These are phyloP conservation scores for Botia almorhae DNA, from an alignment of 2,797 vertebrate genomes.

Conservation along the genomic window DNA sequence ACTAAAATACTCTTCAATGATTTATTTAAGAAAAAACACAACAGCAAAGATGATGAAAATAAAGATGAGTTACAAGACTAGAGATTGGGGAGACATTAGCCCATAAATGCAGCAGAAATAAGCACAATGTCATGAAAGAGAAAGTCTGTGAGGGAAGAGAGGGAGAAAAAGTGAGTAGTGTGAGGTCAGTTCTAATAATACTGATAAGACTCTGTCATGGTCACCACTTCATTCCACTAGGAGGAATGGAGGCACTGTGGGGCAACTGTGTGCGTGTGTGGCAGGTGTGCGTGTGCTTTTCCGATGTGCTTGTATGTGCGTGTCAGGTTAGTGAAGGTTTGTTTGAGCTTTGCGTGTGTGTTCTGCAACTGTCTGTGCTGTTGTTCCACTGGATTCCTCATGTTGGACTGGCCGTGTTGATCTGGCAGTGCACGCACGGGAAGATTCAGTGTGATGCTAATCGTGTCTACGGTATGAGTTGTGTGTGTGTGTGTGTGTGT, in stretches of 20 bases:
- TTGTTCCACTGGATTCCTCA: slow-evolving; percentile 50
- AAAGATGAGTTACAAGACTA: not conserved
- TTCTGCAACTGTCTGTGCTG: slow-evolving; percentile 39
- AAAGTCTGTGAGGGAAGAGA: not conserved
- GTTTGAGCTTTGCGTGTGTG: slow-evolving; percentile 34
- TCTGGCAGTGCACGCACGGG: slow-evolving; percentile 47
- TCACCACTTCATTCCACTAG: slow-evolving; percentile 36
- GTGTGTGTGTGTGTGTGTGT: slow-evolving; percentile 28
- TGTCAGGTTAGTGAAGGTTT: slow-evolving; percentile 47
- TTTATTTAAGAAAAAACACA: slow-evolving; percentile 4
- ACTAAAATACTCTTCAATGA: slow-evolving; percentile 6
- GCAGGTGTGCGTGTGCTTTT: slow-evolving; percentile 47
- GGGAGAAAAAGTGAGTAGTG: slow-evolving; percentile 17
- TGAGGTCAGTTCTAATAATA: slow-evolving; percentile 62
- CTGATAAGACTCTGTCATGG: slow-evolving; percentile 55
- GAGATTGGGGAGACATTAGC: not conserved
- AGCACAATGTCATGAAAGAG: not conserved
- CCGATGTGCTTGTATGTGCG: slow-evolving; percentile 41
- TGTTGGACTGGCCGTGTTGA: slow-evolving; percentile 41
- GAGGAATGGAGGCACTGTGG: slow-evolving; percentile 50
- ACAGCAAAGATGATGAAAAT: not conserved
- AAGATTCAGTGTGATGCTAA: slow-evolving; percentile 40
- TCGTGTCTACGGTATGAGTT: slow-evolving; percentile 49
- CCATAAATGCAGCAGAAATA: not conserved
- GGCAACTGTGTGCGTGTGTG: slow-evolving; percentile 48